Base-by-base conservation (phyloP, 2,797 vertebrate genomes). In the Peromyscus aztecus region DNA sequence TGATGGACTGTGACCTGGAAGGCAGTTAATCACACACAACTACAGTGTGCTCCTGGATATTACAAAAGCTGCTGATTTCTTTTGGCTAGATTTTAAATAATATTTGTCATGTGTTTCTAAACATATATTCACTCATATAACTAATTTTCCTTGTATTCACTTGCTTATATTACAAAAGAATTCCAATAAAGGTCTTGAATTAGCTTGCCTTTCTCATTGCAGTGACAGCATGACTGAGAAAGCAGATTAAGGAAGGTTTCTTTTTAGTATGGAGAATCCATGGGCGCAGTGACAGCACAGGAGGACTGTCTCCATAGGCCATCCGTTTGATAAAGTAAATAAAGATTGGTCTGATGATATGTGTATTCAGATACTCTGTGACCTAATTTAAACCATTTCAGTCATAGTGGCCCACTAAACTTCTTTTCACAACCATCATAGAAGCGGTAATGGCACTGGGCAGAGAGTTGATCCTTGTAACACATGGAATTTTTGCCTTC, bases 401-500 rank as follows among this genome's bases (percentile, higher is more conserved):
- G 27, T 9, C 1, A 2, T 5, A 59, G 0, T 29, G 24, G 4
- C 4, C 1, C 78, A 46, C 16, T 1, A 52, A 40, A 7, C 1
- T 75, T 59, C 13, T 16, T 84, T 40, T n/a, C 69, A 11, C 13
- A 76, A 5, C 24, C 1, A 78, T 78, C 3, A 43, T 55, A 40
- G 75, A 93, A 63, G 86, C 80, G 4, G 83, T 71, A 91, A 89
- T 95, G 52, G 88, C 37, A 49, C 19, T 27, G 14, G 0, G 4
- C 17, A 78, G 0, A 96, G 67, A 88, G 29, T 40, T 5, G 4
- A 43, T 97, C 83, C 88, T 13, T 91, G 67, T 40, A 93, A 94
- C 49, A 55, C 94, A 94, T 96, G 91, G 91, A 40, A 76, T 77
- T 69, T 94, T 98, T 93, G 61, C 96, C 94, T 97, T 96, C 84